phyloP scores from a whole-genome alignment of 2,113 vertebrate species.

The Mola mola region DNA sequence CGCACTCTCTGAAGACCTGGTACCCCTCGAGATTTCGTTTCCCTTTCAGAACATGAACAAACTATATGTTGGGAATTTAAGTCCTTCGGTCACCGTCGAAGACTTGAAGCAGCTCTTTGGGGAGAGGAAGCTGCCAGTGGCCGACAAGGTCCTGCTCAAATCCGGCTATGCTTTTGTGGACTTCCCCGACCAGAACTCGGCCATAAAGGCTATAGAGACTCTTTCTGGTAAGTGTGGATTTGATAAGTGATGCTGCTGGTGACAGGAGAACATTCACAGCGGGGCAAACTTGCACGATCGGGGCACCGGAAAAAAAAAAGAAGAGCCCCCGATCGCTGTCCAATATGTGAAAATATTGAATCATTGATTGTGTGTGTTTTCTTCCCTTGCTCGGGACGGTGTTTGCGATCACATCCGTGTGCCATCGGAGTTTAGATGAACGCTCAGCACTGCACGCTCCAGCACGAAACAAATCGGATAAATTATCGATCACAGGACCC shows the following conservation, averaged over 20 bases:
- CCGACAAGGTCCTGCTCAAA: slow-evolving; percentile 91
- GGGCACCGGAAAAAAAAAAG: too few species aligned
- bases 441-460: slow-evolving; percentile 63
- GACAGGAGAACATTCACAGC: slow-evolving; percentile 46
- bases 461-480: slow-evolving; percentile 45
- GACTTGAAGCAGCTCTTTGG: slow-evolving; percentile 92
- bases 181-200: slow-evolving; percentile 94
- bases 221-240: slow-evolving; percentile 88
- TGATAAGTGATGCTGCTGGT: slow-evolving; percentile 65
- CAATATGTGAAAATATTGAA: slow-evolving; percentile 58
- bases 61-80: slow-evolving; percentile 96
- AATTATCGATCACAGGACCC: slow-evolving; percentile 74
- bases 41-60: slow-evolving; percentile 91
- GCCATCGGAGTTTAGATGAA: slow-evolving; percentile 70
- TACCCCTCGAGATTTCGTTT: slow-evolving; percentile 67
- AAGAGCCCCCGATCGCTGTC: slow-evolving; percentile 23
- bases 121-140: slow-evolving; percentile 89
- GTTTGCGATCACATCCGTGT: slow-evolving; percentile 72
- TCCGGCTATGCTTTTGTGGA: slow-evolving; percentile 96
- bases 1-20: slow-evolving; percentile 63
- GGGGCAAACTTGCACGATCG: slow-evolving; percentile 46
- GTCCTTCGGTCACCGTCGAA: slow-evolving; percentile 92
- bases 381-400: slow-evolving; percentile 47
- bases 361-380: slow-evolving; percentile 10
- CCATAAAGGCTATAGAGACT: slow-evolving; percentile 92